Evolutionary conservation across 2,888 invertebrate genomes (phyloP), one percentile per base, ranked within the genome.

Genomic region (Elegia similella): DNA sequence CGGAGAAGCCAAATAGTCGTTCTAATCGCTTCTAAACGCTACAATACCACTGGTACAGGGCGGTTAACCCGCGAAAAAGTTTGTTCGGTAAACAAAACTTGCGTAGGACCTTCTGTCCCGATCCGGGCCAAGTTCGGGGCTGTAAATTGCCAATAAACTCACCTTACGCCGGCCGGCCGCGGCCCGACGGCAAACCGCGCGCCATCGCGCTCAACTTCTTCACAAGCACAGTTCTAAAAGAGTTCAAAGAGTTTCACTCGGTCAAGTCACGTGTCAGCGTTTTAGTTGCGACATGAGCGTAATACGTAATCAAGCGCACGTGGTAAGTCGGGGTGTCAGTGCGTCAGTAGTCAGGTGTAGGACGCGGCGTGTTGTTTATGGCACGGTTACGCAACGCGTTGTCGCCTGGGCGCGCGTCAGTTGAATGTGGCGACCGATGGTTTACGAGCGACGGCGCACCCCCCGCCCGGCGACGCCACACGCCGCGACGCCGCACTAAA

Each of bases 401-500:
- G 86, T 89, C 89, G 87, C 88, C 86, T 82, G 84, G 88, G 82
- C 88, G 90, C 88, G 90, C 91, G 91, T 91, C 90, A 90, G 87
- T 84, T 78, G 90, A 91, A 88, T 88, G 89, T 89, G 91, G 83
- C 88, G 87, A 79, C 84, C 88, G 89, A 90, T 90, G 90, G 76
- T 91, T 91, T 91, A 91, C 90, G 90, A 90, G 82, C 89, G 84
- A 82, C 84, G 85, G 80, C 84, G 82, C 87, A 77, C 88, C 84
- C 80, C 81, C 80, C 80, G 76, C 83, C 80, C 68, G 76, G 78
- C 88, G 86, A 83, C 88, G 86, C 86, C 83, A 78, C 82, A 81
- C 89, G 88, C 86, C 89, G 90, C 89, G 89, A 86, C 90, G 89
- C 87, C 90, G 89, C 88, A 87, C 88, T 88, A 86, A 89, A 91